These are phyloP conservation scores for Phania funesta DNA, from an alignment of 2,888 invertebrate genomes.

Conservation along the genomic window DNA sequence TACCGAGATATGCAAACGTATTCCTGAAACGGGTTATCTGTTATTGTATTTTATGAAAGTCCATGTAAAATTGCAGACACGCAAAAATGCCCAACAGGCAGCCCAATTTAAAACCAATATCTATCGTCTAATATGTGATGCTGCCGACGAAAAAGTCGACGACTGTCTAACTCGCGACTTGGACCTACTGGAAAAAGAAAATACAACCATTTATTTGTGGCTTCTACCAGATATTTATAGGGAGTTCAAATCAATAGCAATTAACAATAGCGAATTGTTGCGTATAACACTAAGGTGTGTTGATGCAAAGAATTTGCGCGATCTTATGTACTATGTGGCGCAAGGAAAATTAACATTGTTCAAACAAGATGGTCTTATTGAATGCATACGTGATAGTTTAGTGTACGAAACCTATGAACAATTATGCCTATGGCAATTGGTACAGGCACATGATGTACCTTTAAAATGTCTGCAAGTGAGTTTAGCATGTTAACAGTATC, in stretches of 20 bases:
- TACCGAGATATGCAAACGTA: slow-evolving; percentile 88
- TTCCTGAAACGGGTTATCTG: slow-evolving; percentile 90
- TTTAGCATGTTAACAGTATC: not conserved
- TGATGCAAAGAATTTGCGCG: slow-evolving; percentile 94
- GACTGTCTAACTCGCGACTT: slow-evolving; percentile 85
- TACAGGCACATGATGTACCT: slow-evolving; percentile 95
- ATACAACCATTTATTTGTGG: slow-evolving; percentile 93
- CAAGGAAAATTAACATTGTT: slow-evolving; percentile 93
- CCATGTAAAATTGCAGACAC: slow-evolving; percentile 83
- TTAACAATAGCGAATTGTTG: slow-evolving; percentile 93
- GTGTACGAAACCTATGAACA: slow-evolving; percentile 99
- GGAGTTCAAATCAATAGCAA: slow-evolving; percentile 92
- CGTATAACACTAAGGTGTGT: slow-evolving; percentile 94
- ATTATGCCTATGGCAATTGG: slow-evolving; percentile 97
- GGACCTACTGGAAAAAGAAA: slow-evolving; percentile 92
- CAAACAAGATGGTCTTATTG: slow-evolving; percentile 87
- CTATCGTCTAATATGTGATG: slow-evolving; percentile 94
- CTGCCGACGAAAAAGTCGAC: slow-evolving; percentile 83
- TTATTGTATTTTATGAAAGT: slow-evolving; percentile 95
- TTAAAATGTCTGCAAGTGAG: slow-evolving; percentile 88
- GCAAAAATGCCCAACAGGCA: slow-evolving; percentile 82
- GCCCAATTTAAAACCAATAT: slow-evolving; percentile 90
- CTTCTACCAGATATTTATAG: slow-evolving; percentile 95
- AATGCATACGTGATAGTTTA: slow-evolving; percentile 90
- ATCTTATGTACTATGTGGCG: slow-evolving; percentile 93